These are phyloP conservation scores for Actias luna DNA, from an alignment of 2,888 invertebrate genomes.

Conservation along the genomic window DNA sequence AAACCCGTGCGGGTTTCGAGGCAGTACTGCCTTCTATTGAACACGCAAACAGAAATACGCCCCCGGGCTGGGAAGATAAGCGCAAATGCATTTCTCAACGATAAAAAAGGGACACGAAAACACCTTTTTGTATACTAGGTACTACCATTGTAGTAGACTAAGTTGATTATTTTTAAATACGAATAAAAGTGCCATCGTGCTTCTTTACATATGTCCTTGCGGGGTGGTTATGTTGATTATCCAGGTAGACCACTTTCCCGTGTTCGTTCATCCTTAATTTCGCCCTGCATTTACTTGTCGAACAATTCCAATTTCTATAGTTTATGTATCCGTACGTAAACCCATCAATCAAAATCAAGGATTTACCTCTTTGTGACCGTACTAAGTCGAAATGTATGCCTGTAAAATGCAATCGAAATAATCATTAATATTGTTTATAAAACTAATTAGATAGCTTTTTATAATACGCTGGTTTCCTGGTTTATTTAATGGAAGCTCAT, in stretches of 20 bases:
- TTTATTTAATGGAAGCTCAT: too few species aligned
- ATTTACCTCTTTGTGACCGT: slow-evolving; percentile 41
- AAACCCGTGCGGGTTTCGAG: too few species aligned
- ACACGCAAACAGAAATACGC: too few species aligned
- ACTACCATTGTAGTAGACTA: too few species aligned
- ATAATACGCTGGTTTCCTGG: too few species aligned
- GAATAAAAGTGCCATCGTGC: neutral
- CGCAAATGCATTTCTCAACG: too few species aligned
- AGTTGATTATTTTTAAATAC: neutral
- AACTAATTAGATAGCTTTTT: neutral
- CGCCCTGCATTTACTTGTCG: slow-evolving; percentile 29
- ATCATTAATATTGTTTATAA: neutral
- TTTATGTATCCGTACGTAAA: slow-evolving; percentile 36
- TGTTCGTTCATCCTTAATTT: slow-evolving; percentile 26
- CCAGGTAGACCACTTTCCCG: slow-evolving; percentile 19
- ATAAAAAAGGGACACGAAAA: too few species aligned
- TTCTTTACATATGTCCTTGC: slow-evolving; percentile 17
- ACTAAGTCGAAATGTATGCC: slow-evolving; percentile 26
- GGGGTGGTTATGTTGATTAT: slow-evolving; percentile 28
- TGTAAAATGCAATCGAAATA: slow-evolving; percentile 21
- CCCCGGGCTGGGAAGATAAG: too few species aligned
- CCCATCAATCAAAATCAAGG: slow-evolving; percentile 40
- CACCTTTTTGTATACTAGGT: too few species aligned
- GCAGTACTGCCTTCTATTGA: too few species aligned
- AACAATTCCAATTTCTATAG: slow-evolving; percentile 15